Base-by-base conservation (phyloP, 2,113 vertebrate species). In the Tychaedon coryphoeus region DNA sequence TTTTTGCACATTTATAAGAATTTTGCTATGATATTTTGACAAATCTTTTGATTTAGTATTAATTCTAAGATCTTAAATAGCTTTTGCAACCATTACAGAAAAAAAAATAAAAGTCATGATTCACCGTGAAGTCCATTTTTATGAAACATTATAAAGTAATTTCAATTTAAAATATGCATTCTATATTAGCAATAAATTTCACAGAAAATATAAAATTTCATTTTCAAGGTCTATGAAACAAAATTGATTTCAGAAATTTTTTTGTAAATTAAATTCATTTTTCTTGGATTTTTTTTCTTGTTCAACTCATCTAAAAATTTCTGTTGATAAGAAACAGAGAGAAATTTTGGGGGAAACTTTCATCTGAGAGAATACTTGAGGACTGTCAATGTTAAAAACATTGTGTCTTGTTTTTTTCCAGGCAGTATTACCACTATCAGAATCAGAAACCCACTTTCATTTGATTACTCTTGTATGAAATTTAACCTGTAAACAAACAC, bases 201-300 rank as follows among this genome's bases (percentile, higher is more conserved):
- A 50, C 23, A 40, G 10, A 51, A 88, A 75, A 50, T 43, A 31
- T 8, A 34, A 90, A 83, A 72, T 26, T 0, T 36, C 45, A 7
- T 56, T 8, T 80, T 91, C 42, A 42, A 89, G 8, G 10, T 79
- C 9, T 56, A 1, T 64, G 14, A 62, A 88, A 25, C 34, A 88
- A 38, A 81, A 64, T 9, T 1, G 0, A 3, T 71, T 81, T 88
- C 23, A 38, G 29, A 12, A 2, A 0, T 1, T 57, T 40, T 62
- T 90, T 31, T 7, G 19, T 60, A 22, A 76, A 73, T 53, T 26
- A 56, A 62, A n/a, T 50, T 24, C 1, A 6, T 31, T 83, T 73
- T 77, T 26, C 19, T 61, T 74, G 3, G 9, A 9, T 17, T 38
- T 73, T 43, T 43, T 84, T 60, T 53, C 5, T 29, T 62, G 3